Base-by-base conservation (phyloP, 1,140 invertebrate genomes). In the Heliothis subflexa region DNA sequence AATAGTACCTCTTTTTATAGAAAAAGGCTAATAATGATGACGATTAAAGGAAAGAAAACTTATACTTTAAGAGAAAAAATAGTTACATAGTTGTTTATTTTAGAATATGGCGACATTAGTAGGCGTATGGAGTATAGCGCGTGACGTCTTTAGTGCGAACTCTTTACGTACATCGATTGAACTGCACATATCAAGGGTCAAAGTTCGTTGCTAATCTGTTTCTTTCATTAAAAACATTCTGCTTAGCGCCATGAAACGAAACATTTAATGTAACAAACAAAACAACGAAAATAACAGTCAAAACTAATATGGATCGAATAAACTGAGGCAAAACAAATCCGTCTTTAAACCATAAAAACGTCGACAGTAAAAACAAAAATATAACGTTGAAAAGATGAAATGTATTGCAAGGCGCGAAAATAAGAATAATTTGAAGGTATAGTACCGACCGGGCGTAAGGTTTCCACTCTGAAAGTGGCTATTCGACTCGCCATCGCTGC, bases 391-490 rank as follows among this genome's bases (percentile, higher is more conserved):
- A 82, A 80, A 78, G 78, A 80, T 80, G 82, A 82, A 84, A 82
- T 87, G 80, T 55, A 55, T 79, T 72, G 78, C 71, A 79, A 83
- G 79, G 50, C 72, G 81, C 55, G 77, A 87, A 85, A 85, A 85
- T 83, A 83, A 81, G 74, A 85, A 83, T 82, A 75, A 85, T 81
- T 85, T 81, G 78, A 83, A 78, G 81, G 77, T 83, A 76, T 75
- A 64, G 61, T 59, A 75, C 59, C 64, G 75, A 28, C 68, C 21
- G 55, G 75, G 84, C 61, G 78, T 85, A 76, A 70, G 61, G 81
- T 85, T 85, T 81, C 82, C 45, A 57, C 75, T 73, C 45, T 21
- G 62, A 21, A 74, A 85, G 72, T 78, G 73, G 74, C 52, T 78
- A 80, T 85, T 85, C 81, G 79, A 61, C 49, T 75, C 71, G 78